phyloP scores from a whole-genome alignment of 2,113 vertebrate genomes.

The Forbesichthys papilliferus region DNA sequence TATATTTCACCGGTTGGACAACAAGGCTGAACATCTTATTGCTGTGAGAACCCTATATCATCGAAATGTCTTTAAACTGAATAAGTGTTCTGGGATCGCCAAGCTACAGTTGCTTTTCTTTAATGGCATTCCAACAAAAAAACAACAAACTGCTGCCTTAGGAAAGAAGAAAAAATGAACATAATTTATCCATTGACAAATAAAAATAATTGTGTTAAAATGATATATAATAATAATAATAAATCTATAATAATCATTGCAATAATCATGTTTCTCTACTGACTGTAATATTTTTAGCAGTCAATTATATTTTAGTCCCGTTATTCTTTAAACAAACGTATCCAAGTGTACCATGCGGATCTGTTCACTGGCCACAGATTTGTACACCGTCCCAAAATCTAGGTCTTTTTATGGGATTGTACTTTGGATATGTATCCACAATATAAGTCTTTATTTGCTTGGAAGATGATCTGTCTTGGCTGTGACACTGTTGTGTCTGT shows the following conservation, averaged over 20 bases:
- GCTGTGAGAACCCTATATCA: slow-evolving; percentile 35
- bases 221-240: background rate
- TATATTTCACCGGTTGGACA: slow-evolving; percentile 7
- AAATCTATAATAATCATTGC: slow-evolving; percentile 1
- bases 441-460: slow-evolving; percentile 20
- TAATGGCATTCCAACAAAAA: slow-evolving; percentile 26
- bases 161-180: slow-evolving; percentile 21
- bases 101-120: slow-evolving; percentile 24
- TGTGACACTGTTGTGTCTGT: no score
- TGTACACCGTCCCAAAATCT: slow-evolving; percentile 34
- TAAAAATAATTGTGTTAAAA: slow-evolving; percentile 17
- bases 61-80: slow-evolving; percentile 32
- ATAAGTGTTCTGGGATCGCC: slow-evolving; percentile 30
- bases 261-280: slow-evolving; percentile 4
- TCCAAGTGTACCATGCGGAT: slow-evolving; percentile 29
- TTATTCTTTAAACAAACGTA: slow-evolving; percentile 32
- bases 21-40: slow-evolving; percentile 44
- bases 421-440: slow-evolving; percentile 6
- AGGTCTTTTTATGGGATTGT: background rate
- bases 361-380: slow-evolving; percentile 11
- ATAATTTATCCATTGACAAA: slow-evolving; percentile 26
- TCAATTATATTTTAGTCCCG: slow-evolving; percentile 6
- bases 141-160: slow-evolving; percentile 18
- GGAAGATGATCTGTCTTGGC: no score
- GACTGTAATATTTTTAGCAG: slow-evolving; percentile 45